phyloP scores from a whole-genome alignment of 1,140 invertebrate genomes.

The Telenomus remus region DNA sequence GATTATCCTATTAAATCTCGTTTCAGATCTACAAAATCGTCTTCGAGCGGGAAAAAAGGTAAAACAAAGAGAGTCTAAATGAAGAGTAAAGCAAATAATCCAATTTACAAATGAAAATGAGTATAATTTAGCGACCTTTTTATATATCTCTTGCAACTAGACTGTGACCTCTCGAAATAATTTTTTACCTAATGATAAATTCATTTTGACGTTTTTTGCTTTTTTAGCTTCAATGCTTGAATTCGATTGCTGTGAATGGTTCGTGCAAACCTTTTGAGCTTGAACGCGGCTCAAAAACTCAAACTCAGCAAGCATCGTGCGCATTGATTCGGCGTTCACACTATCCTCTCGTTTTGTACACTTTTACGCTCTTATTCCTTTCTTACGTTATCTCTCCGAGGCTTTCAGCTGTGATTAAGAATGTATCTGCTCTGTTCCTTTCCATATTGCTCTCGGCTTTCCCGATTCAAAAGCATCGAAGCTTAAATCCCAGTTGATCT shows the following conservation, averaged over 20 bases:
- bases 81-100: too few species aligned
- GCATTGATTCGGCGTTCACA: constrained; percentile 45
- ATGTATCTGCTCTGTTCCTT: constrained; percentile 42
- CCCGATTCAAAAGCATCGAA: constrained; percentile 39
- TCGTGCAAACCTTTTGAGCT: constrained; percentile 29
- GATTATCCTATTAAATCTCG: neutral
- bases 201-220: constrained; percentile 12
- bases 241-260: constrained; percentile 35
- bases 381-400: constrained; percentile 28
- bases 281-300: constrained; percentile 19
- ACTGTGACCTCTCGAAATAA: constrained; percentile 15
- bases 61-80: neutral
- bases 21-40: constrained; percentile 3
- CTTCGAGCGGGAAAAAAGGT: neutral
- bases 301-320: constrained; percentile 18
- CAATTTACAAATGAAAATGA: too few species aligned
- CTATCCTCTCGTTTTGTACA: constrained; percentile 24
- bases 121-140: too few species aligned
- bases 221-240: constrained; percentile 32
- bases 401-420: constrained; percentile 61
- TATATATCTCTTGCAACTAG: constrained; percentile 2
- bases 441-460: constrained; percentile 34
- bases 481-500: constrained; percentile 48
- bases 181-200: too few species aligned
- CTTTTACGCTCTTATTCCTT: constrained; percentile 37